A percentile compares a stretch with the other conserved stretches of the same genome.
phyloP scores from a whole-genome alignment of 2,888 invertebrate species.

The Psylliodes chrysocephalus region DNA sequence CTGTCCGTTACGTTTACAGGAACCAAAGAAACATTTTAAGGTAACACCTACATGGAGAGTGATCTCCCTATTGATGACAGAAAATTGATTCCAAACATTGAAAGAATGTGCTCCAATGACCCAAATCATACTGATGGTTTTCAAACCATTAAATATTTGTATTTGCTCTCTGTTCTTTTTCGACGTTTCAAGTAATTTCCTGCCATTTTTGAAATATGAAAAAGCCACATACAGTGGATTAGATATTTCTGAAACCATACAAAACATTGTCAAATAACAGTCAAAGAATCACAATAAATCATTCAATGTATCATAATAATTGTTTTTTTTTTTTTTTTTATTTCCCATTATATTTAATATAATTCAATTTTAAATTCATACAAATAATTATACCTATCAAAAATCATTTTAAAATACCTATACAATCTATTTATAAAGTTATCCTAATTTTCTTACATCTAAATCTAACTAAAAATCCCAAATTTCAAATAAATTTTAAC shows the following conservation, averaged over 20 bases:
- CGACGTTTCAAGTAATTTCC: slow-evolving; percentile 50
- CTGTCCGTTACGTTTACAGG: no score
- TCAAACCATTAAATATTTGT: slow-evolving; percentile 54
- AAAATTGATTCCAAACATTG: slow-evolving; percentile 34
- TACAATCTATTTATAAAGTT: no score
- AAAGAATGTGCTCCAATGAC: slow-evolving; percentile 54
- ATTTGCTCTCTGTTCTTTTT: slow-evolving; percentile 51
- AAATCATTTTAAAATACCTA: neutral
- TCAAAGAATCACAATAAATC: neutral
- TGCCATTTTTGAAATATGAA: slow-evolving; percentile 51
- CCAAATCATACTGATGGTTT: slow-evolving; percentile 57
- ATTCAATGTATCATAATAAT: no score
- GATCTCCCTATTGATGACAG: slow-evolving; percentile 26
- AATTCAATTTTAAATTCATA: no score
- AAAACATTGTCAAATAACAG: neutral
- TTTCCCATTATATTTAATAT: no score
- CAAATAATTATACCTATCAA: no score
- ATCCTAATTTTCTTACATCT: no score
- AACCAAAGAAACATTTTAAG: no score
- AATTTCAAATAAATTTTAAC: no score
- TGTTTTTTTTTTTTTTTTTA: no score
- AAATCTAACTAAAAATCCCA: no score
- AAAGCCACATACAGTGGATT: slow-evolving; percentile 49
- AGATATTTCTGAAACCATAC: slow-evolving; percentile 40
- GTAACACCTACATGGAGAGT: no score